Percentiles rank a stretch among this genome's conserved stretches.
Evolutionary conservation across 2,888 invertebrate species (phyloP).

Genomic region (Rhorus exstirpatorius): DNA sequence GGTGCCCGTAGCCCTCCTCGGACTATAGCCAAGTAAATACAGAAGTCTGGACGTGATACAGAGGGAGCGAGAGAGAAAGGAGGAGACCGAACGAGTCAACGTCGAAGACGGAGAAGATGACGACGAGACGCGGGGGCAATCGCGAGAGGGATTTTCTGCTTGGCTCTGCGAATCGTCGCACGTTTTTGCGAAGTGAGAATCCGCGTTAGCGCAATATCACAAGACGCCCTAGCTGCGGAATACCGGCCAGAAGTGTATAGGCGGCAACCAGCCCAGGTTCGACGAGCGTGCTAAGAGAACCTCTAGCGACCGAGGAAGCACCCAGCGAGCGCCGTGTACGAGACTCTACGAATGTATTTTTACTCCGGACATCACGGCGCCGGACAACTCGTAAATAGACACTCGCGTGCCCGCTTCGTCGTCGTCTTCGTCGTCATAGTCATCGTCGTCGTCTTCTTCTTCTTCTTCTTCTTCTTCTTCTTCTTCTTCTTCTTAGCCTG

Average conservation of each 20-base stretch:
- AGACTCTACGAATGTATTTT: constrained; percentile 84
- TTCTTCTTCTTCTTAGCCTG: constrained; percentile 34
- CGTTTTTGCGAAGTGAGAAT: constrained; percentile 42
- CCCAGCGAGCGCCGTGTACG: constrained; percentile 72
- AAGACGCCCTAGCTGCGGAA: constrained; percentile 3
- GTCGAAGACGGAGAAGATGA: constrained; percentile 61
- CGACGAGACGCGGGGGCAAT: constrained; percentile 44
- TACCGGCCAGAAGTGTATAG: constrained; percentile 62
- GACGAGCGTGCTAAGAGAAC: constrained; percentile 61
- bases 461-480: constrained; percentile 20
- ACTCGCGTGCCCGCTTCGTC: constrained; percentile 77
- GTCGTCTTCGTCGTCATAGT: constrained; percentile 61
- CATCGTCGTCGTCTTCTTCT: constrained; percentile 48
- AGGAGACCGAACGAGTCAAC: constrained; percentile 45
- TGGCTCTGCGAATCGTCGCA: constrained; percentile 29
- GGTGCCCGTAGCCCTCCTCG: constrained; percentile 64
- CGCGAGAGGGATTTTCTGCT: constrained; percentile 42
- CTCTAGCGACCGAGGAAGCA: constrained; percentile 62
- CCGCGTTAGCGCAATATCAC: constrained; percentile 37
- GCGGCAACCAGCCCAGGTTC: too few relatives aligned
- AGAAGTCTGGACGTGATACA: constrained; percentile 44
- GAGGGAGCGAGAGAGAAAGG: constrained; percentile 48
- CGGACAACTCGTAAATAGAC: constrained; percentile 86
- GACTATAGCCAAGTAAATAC: constrained; percentile 73
- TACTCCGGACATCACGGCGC: constrained; percentile 86